These are phyloP conservation scores for Chalcosyrphus nemorum DNA, from an alignment of 2,888 invertebrate genomes.

Conservation along the genomic window DNA sequence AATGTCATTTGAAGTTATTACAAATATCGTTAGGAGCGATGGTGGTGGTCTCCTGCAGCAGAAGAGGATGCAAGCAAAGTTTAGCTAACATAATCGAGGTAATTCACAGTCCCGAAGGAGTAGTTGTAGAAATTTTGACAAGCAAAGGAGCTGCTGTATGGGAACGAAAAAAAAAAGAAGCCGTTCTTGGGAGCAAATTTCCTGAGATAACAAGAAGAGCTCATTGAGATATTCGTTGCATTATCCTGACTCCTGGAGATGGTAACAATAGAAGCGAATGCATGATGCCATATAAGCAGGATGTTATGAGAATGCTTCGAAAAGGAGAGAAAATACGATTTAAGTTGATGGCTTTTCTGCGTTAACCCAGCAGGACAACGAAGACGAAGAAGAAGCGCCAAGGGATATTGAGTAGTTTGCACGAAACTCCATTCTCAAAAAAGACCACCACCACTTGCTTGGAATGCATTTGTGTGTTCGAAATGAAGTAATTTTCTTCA, in stretches of 20 bases:
- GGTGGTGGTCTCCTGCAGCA: neutral
- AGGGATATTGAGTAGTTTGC: conserved; percentile 19
- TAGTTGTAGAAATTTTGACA: conserved; percentile 24
- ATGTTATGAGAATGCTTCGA: neutral
- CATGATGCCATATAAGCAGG: neutral
- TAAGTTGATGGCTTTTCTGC: conserved; percentile 16
- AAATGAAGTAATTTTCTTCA: conserved; percentile 17
- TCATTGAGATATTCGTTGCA: conserved; percentile 26
- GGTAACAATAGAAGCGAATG: neutral
- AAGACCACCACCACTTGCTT: conserved; percentile 6
- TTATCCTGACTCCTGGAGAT: neutral
- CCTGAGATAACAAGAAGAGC: conserved; percentile 36
- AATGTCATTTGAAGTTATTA: conserved; percentile 44
- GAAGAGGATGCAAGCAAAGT: conserved; percentile 31
- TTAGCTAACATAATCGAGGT: conserved; percentile 49
- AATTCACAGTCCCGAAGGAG: conserved; percentile 47
- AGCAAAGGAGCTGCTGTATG: neutral
- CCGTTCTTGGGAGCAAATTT: conserved; percentile 34
- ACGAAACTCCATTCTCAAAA: neutral
- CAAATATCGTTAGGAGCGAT: conserved; percentile 1
- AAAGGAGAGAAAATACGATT: conserved; percentile 9
- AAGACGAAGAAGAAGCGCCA: neutral
- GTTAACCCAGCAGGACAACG: neutral
- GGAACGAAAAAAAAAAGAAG: neutral
- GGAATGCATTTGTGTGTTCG: conserved; percentile 1